Conservation (phyloP, 2,888 invertebrate genomes). For the Eustalomyia histrio region DNA sequence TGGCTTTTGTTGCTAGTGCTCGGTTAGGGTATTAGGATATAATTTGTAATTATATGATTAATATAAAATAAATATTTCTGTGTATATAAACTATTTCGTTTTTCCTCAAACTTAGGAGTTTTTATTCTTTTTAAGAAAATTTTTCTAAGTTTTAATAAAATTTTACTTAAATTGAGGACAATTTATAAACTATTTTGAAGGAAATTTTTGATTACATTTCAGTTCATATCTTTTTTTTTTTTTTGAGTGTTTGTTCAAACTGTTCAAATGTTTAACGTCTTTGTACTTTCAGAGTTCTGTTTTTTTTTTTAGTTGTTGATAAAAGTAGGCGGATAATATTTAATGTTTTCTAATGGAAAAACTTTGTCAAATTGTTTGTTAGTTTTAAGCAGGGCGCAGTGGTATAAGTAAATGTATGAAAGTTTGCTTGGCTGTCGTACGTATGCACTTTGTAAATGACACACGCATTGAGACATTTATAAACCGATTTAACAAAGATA, state of each 20-base stretch:
- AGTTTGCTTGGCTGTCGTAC: slow-evolving; percentile 11
- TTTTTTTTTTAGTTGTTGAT: background rate
- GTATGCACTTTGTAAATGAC: slow-evolving; percentile 18
- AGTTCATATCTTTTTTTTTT: no score
- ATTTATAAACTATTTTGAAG: no score
- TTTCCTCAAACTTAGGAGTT: no score
- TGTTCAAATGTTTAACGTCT: background rate
- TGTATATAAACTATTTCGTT: no score
- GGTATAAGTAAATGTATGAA: slow-evolving; percentile 20
- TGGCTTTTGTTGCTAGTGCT: no score
- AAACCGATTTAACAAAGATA: slow-evolving; percentile 62
- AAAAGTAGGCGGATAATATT: slow-evolving; percentile 65
- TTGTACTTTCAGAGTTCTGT: slow-evolving; percentile 38
- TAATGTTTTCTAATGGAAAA: slow-evolving; percentile 69
- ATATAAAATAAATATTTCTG: no score
- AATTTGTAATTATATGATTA: no score
- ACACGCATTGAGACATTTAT: slow-evolving; percentile 62
- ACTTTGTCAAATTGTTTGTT: slow-evolving; percentile 64
- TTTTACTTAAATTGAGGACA: no score
- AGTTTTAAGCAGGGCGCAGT: slow-evolving; percentile 20
- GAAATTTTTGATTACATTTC: no score
- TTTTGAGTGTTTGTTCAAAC: slow-evolving; percentile 10
- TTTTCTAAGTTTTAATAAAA: no score
- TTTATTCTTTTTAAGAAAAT: no score
- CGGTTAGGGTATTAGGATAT: no score